These are phyloP conservation scores for Sterrhoptilus dennistouni DNA, from an alignment of 2,113 vertebrate species.

Conservation along the genomic window DNA sequence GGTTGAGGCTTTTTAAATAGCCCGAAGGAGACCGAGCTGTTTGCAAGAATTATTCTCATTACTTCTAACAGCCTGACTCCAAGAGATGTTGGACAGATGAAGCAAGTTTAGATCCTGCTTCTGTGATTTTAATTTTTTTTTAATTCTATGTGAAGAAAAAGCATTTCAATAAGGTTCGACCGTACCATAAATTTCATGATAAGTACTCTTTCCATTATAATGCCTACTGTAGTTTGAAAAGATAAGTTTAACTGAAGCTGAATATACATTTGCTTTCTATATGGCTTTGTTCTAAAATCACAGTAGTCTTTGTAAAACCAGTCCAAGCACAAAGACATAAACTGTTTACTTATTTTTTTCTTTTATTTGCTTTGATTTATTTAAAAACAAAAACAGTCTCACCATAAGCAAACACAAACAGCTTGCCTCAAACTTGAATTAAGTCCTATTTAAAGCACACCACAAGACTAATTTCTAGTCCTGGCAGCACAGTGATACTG, in stretches of 20 bases:
- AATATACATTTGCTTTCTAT: not conserved
- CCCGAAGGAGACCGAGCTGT: not conserved
- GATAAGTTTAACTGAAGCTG: not conserved
- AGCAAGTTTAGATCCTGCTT: not conserved
- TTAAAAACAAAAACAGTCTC: constrained; percentile 33
- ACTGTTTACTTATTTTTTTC: constrained; percentile 3
- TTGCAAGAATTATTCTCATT: not conserved
- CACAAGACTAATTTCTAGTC: constrained; percentile 45
- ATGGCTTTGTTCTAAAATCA: not conserved
- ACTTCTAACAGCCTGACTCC: not conserved
- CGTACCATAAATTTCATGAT: not conserved
- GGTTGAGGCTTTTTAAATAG: not conserved
- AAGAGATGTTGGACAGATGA: not conserved
- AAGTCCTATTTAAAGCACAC: constrained; percentile 43
- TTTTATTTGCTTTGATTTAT: constrained; percentile 47
- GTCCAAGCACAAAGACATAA: not conserved
- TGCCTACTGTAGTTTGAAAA: not conserved
- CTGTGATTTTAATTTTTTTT: not conserved
- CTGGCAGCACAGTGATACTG: constrained; percentile 13
- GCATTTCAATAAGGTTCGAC: not conserved
- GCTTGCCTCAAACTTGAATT: constrained; percentile 41
- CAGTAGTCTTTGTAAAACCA: not conserved
- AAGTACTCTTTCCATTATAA: not conserved
- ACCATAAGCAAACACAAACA: constrained; percentile 43
- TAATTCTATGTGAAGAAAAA: not conserved